Percentiles rank a stretch among this genome's conserved stretches.
phyloP scores from a whole-genome alignment of 2,888 invertebrate genomes.

The Philopedon plagiatum region DNA sequence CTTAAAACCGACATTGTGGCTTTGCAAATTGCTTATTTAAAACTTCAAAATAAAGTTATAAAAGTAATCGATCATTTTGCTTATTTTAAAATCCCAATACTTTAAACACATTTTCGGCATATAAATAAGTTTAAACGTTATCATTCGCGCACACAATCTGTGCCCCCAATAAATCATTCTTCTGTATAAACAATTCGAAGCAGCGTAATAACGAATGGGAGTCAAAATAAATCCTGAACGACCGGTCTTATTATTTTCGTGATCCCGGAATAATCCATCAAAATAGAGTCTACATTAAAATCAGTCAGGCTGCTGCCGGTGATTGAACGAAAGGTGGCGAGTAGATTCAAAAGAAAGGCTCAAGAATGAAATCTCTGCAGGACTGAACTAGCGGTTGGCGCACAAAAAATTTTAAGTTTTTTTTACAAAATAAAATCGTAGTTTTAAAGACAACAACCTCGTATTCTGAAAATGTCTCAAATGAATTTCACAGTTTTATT shows the following conservation, averaged over 20 bases:
- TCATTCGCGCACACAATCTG: conserved; percentile 40
- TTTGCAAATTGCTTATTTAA: conserved; percentile 29
- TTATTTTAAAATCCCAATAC: conserved; percentile 36
- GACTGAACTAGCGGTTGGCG: not conserved
- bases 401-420: not conserved
- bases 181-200: conserved; percentile 47
- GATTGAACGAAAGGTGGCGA: conserved; percentile 47
- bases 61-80: conserved; percentile 42
- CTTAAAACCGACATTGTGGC: too few species aligned
- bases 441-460: not conserved
- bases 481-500: too few species aligned
- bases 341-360: conserved; percentile 41
- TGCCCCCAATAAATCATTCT: conserved; percentile 46
- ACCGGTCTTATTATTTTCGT: conserved; percentile 49
- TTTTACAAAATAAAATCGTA: not conserved
- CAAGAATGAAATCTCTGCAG: conserved; percentile 34
- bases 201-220: conserved; percentile 47
- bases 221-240: conserved; percentile 49
- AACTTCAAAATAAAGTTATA: conserved; percentile 39
- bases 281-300: conserved; percentile 52
- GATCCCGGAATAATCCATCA: conserved; percentile 50
- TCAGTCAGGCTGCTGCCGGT: conserved; percentile 48
- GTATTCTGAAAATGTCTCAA: not conserved
- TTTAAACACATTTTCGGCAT: conserved; percentile 38
- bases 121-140: conserved; percentile 44